Evolutionary conservation across 2,113 vertebrate genomes (phyloP).

Genomic region (Misgurnus mizolepis): DNA sequence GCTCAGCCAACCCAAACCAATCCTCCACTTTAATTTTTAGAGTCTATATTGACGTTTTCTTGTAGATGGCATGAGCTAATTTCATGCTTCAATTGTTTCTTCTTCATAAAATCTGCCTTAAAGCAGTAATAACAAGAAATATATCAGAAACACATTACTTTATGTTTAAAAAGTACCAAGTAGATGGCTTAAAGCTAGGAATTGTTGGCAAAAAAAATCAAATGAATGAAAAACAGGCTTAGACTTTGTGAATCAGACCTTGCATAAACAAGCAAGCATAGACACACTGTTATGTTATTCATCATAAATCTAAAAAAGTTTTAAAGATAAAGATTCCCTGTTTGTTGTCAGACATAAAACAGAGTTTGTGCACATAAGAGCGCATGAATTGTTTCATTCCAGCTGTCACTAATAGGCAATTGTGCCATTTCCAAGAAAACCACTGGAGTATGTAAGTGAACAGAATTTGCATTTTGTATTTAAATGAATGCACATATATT

Average conservation of each 20-base stretch:
- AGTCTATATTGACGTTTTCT: conserved; percentile 41
- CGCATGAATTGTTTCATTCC: background rate
- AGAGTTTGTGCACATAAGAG: background rate
- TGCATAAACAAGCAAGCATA: background rate
- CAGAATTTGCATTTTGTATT: background rate
- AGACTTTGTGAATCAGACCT: background rate
- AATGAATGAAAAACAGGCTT: conserved; percentile 24
- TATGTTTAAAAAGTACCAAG: conserved; percentile 15
- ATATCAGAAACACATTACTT: conserved; percentile 33
- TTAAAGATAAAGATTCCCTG: background rate
- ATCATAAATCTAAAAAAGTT: background rate
- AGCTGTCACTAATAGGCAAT: background rate
- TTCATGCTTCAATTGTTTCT: conserved; percentile 44
- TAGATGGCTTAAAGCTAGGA: background rate
- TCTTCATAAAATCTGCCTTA: conserved; percentile 38
- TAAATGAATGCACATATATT: background rate
- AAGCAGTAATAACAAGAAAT: conserved; percentile 36
- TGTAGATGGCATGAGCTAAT: conserved; percentile 47
- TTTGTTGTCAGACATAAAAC: background rate
- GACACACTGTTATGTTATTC: background rate
- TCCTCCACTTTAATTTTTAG: conserved; percentile 31
- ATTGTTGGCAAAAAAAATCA: background rate
- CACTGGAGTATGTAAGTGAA: background rate
- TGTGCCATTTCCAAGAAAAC: conserved; percentile 7
- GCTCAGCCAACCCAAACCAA: conserved; percentile 37